Evolutionary conservation across 1,140 invertebrate species (phyloP), one percentile per base, ranked within the genome.

Genomic region (Drosophila erecta): DNA sequence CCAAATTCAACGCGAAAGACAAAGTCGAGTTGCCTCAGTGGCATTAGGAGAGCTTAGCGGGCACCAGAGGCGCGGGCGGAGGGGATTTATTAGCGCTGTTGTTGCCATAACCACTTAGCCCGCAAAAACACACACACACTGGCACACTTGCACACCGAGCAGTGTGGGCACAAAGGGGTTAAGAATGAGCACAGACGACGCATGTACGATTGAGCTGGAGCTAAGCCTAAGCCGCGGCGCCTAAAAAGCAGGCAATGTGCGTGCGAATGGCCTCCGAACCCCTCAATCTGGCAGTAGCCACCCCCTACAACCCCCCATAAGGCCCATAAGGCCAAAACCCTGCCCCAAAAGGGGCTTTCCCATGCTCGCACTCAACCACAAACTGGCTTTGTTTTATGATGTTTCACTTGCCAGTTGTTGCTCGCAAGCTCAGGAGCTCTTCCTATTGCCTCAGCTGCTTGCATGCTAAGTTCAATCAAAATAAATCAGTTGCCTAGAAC

Each of bases 401-500:
- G 65, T 67, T 76, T 69, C 60, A 75, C 55, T 70, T 83, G 69
- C 71, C 76, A 69, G 59, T 72, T 84, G 54, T 76, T 76, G 73
- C 73, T 76, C 49, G 46, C 62, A 43, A 15, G 3, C 4, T 6
- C 33, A 30, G 17, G 41, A 15, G 15, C 15, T 12, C 24, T 40
- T 61, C 51, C 56, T 72, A 33, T 43, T 74, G 75, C 65, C 44
- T 20, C 70, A 53, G 72, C 56, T 57, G 83, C 54, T 86, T 86
- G 81, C 81, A 86, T 86, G 81, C 57, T 87, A 86, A 87, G 81
- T 86, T 86, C 81, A 86, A 86, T 87, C 81, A 86, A 87, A 86
- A 85, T 87, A 87, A 86, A 87, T 80, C 84, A 81, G 81, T 81
- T 87, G 83, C 81, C 70, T 77, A 85, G 84, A 75, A 75, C 71